Evolutionary conservation across 2,113 vertebrate genomes (phyloP).

Genomic region (Caranx melampygus): DNA sequence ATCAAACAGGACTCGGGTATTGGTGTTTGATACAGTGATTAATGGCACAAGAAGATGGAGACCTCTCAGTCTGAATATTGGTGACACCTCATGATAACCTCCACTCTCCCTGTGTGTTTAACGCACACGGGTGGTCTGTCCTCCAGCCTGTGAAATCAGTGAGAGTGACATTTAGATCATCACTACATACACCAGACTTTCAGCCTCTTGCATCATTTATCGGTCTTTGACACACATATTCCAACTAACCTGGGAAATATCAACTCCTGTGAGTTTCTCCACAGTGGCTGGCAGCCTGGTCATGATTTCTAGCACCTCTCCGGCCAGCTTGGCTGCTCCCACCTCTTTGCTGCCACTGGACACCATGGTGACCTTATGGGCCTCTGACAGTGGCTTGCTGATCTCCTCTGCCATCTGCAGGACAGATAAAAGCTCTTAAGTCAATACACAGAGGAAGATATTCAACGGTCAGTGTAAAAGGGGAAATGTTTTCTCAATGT

Average conservation of each 20-base stretch:
- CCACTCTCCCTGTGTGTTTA: conserved; percentile 32
- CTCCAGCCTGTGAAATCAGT: conserved; percentile 54
- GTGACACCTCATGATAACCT: conserved; percentile 5
- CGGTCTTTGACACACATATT: not conserved
- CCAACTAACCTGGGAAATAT: conserved; percentile 85
- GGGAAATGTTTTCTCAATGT: not conserved
- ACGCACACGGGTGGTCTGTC: conserved; percentile 41
- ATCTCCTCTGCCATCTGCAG: conserved; percentile 91
- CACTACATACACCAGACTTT: too few species aligned
- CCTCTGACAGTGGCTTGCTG: conserved; percentile 85
- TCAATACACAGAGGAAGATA: not conserved
- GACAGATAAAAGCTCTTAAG: not conserved
- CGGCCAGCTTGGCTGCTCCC: conserved; percentile 89
- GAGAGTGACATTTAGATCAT: not conserved
- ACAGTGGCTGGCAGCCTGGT: conserved; percentile 84
- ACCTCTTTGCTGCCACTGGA: conserved; percentile 88
- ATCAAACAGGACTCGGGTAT: conserved; percentile 11
- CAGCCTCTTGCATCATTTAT: not conserved
- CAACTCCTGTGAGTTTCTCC: conserved; percentile 90
- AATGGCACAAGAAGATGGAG: conserved; percentile 41
- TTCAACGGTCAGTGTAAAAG: not conserved
- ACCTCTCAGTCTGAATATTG: conserved; percentile 19
- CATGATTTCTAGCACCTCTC: conserved; percentile 92
- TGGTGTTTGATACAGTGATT: conserved; percentile 37
- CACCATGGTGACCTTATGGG: conserved; percentile 91